Percentiles rank a stretch among this genome's conserved stretches.
These are phyloP conservation scores for Phalacrocorax pelagicus DNA, from an alignment of 2,113 vertebrate species.

Conservation along the genomic window DNA sequence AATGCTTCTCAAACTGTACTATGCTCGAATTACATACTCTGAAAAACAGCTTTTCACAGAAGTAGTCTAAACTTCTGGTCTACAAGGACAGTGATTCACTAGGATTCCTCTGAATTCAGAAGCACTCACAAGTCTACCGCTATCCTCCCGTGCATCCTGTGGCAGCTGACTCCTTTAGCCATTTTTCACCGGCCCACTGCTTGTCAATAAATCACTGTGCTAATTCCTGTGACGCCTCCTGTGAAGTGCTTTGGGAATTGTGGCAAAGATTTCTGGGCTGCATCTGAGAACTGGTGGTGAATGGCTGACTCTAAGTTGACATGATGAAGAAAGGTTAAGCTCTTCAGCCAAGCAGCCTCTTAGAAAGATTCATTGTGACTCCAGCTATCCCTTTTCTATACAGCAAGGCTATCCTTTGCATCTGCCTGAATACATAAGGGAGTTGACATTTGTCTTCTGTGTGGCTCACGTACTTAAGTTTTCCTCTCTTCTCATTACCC, in stretches of 20 bases:
- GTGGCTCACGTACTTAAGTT: neutral
- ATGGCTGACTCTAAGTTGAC: constrained; percentile 43
- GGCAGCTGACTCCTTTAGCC: constrained; percentile 8
- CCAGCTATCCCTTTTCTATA: neutral
- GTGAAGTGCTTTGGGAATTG: constrained; percentile 62
- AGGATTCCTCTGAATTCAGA: neutral
- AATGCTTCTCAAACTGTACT: neutral
- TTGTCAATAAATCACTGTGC: constrained; percentile 46
- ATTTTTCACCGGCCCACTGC: neutral
- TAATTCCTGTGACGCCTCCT: constrained; percentile 27
- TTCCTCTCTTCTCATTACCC: constrained; percentile 25
- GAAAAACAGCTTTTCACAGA: neutral
- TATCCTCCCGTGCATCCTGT: neutral
- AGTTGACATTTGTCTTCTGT: neutral
- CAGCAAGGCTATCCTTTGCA: neutral
- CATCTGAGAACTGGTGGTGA: constrained; percentile 20
- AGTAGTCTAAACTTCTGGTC: neutral
- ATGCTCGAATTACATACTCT: neutral
- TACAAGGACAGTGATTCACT: neutral
- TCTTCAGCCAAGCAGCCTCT: constrained; percentile 56
- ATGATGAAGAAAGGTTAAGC: constrained; percentile 62
- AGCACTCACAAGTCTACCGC: neutral
- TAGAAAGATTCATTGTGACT: constrained; percentile 52
- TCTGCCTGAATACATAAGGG: constrained; percentile 2
- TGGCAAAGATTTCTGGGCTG: constrained; percentile 32